These are phyloP conservation scores for Eupeodes latifasciatus DNA, from an alignment of 2,888 invertebrate species.

Conservation along the genomic window DNA sequence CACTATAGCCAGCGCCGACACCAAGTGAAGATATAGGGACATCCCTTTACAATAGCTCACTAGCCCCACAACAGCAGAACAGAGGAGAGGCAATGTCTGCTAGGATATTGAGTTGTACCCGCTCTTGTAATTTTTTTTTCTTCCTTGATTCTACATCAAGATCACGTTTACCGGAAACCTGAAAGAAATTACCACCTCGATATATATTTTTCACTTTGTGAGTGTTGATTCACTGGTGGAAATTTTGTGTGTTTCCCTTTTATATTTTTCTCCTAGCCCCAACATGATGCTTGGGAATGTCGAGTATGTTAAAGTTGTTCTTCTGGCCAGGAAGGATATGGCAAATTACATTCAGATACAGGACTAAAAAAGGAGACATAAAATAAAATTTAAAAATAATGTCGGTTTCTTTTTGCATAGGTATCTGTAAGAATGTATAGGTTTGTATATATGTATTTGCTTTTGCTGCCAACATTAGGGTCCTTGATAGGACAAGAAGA, in stretches of 20 bases:
- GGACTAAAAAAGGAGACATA: slow-evolving; percentile 30
- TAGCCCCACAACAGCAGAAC: background rate
- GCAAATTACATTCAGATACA: slow-evolving; percentile 60
- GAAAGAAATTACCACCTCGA: slow-evolving; percentile 68
- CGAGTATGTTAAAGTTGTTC: slow-evolving; percentile 13
- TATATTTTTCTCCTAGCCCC: background rate
- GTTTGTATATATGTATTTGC: background rate
- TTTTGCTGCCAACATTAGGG: slow-evolving; percentile 33
- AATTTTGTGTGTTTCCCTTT: slow-evolving; percentile 11
- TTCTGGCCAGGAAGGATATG: slow-evolving; percentile 49
- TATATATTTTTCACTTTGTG: slow-evolving; percentile 61
- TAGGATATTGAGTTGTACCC: slow-evolving; percentile 54
- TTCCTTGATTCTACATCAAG: slow-evolving; percentile 24
- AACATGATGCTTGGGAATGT: slow-evolving; percentile 7
- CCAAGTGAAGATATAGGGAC: slow-evolving; percentile 44
- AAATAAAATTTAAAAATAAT: slow-evolving; percentile 55
- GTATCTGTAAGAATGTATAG: background rate
- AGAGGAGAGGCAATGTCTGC: background rate
- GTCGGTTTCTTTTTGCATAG: slow-evolving; percentile 1
- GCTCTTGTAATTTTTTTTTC: slow-evolving; percentile 1
- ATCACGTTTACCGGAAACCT: slow-evolving; percentile 65
- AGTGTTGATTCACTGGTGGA: slow-evolving; percentile 56
- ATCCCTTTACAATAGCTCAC: slow-evolving; percentile 4
- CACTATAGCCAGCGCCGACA: slow-evolving; percentile 12
- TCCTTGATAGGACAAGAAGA: slow-evolving; percentile 54